These are phyloP conservation scores for Nycticebus coucang DNA, from an alignment of 2,113 vertebrate species.

Conservation along the genomic window DNA sequence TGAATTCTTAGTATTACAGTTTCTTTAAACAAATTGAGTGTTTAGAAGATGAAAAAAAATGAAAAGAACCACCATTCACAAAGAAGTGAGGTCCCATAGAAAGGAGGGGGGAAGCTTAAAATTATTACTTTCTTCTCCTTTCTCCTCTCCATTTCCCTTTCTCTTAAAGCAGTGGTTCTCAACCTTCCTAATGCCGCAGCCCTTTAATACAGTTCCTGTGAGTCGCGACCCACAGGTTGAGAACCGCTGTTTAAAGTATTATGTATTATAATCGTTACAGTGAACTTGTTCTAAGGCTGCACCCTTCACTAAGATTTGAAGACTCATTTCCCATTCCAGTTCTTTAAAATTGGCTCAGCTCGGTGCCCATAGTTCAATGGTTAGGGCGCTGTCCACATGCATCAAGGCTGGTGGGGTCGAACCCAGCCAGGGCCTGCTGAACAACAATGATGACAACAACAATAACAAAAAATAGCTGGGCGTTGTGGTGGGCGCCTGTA, in stretches of 20 bases:
- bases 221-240: too few species aligned
- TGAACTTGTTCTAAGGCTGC: not conserved
- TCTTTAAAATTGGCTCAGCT: not conserved
- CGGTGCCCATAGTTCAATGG: too few species aligned
- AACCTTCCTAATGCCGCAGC: too few species aligned
- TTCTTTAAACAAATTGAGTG: not conserved
- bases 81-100: not conserved
- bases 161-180: not conserved
- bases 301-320: not conserved
- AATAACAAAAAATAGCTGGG: too few species aligned
- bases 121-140: not conserved
- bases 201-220: too few species aligned
- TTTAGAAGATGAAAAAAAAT: constrained; percentile 2
- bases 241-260: too few species aligned
- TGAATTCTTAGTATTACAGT: not conserved
- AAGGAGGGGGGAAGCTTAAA: not conserved
- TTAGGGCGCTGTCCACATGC: too few species aligned
- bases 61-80: not conserved
- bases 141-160: not conserved
- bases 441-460: too few species aligned
- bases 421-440: too few species aligned
- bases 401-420: too few species aligned
- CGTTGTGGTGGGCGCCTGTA: too few species aligned
- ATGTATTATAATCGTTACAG: not conserved
- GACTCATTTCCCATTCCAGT: not conserved